Base-by-base conservation (phyloP, 2,113 vertebrate species). In the Leptobrachium ailaonicum region DNA sequence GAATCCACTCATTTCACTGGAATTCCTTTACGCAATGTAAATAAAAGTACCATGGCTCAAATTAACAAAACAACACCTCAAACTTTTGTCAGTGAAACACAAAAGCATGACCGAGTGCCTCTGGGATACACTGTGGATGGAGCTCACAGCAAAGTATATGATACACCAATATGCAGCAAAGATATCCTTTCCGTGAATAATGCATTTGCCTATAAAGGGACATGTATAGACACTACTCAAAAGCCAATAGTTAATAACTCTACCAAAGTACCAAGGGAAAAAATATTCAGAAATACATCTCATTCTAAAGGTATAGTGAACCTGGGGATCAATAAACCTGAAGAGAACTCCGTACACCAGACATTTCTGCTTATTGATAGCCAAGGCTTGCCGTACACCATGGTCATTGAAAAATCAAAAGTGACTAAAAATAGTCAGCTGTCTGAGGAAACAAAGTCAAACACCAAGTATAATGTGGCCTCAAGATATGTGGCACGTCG, bases 331-430 rank as follows among this genome's bases (percentile, higher is more conserved):
- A 11, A 41, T 9, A 60, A 58, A 20, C 13, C 66, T 44, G 71
- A 8, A 41, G 76, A 50, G 20, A 69, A 42, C 54, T 69, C 45
- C 14, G 75, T 54, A 1, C 66, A 42, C 4, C 58, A 66, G 66
- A 75, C 71, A 62, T 75, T 80, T 83, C 83, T 90, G 66, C 83
- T 90, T 71, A 89, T 89, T 41, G 90, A 90, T 75, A 88, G 86
- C 14, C 82, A 88, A 79, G 88, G 87, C 12, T 63, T 90, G 12
- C 88, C 87, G 0, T 90, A 90, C 74, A 90, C 85, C 0, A 88
- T 86, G 60, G 81, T 88, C 71, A 84, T 87, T 62, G 88, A 85
- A 1, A 85, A 88, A 72, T 71, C 76, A 67, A 62, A 58, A 74
- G 41, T 60, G 12, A n/a, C 62, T 54, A 42, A 66, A 12, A 58